phyloP scores from a whole-genome alignment of 2,888 invertebrate genomes.

The Drosophila robusta region DNA sequence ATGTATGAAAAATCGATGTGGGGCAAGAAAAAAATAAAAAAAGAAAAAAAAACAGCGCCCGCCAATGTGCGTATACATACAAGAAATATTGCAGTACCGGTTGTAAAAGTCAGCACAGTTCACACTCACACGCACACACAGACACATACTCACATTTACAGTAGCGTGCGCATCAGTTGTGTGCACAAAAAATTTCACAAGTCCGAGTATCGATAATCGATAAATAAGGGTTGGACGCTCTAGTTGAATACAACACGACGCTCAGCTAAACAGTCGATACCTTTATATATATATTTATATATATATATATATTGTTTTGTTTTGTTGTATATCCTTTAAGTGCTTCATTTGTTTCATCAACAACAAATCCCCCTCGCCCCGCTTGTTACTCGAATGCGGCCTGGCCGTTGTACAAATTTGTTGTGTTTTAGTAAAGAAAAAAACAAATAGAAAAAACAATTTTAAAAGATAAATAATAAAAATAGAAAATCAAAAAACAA shows the following conservation, averaged over 20 bases:
- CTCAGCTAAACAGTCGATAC: conserved; percentile 16
- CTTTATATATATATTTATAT: not conserved
- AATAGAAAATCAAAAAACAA: conserved; percentile 27
- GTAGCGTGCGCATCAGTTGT: conserved; percentile 42
- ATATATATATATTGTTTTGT: not conserved
- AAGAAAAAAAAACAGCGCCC: conserved; percentile 19
- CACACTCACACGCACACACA: conserved; percentile 12
- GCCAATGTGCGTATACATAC: conserved; percentile 64
- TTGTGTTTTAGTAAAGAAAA: conserved; percentile 54
- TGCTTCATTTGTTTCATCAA: conserved; percentile 22
- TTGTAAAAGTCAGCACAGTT: conserved; percentile 51
- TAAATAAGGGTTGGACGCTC: conserved; percentile 25
- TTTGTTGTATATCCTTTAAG: conserved; percentile 7
- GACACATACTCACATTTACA: conserved; percentile 16
- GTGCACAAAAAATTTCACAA: conserved; percentile 18
- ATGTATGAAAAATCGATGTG: conserved; percentile 71
- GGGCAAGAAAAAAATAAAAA: conserved; percentile 29
- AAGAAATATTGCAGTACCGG: conserved; percentile 45
- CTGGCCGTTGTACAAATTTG: conserved; percentile 42
- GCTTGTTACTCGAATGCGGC: conserved; percentile 29
- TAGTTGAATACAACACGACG: not conserved
- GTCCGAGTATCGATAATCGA: conserved; percentile 42
- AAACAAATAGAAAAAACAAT: conserved; percentile 5
- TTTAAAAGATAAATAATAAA: conserved; percentile 24
- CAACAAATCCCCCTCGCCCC: conserved; percentile 4